These are phyloP conservation scores for Saccopteryx bilineata DNA, from an alignment of 2,113 vertebrate species.

Conservation along the genomic window DNA sequence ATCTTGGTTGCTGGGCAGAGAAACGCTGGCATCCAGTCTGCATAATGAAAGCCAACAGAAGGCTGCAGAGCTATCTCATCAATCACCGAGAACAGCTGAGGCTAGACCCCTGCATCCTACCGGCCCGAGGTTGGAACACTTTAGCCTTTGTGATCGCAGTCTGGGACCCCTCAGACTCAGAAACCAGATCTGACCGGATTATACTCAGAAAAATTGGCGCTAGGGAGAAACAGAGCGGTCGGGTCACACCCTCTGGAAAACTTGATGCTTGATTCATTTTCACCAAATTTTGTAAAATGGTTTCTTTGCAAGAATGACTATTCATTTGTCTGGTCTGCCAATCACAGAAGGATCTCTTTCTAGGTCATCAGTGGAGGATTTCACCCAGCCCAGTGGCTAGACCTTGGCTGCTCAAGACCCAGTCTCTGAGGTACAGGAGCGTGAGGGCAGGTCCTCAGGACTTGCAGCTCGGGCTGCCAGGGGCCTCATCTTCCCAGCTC, in stretches of 20 bases:
- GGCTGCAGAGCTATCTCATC: not conserved
- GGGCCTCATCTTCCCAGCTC: not conserved
- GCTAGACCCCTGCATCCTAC: not conserved
- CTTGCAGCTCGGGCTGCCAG: rapidly evolving
- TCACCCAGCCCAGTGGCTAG: not conserved
- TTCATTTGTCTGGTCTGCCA: conserved; percentile 1
- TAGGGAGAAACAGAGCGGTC: not conserved
- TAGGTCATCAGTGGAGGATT: not conserved
- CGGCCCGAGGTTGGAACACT: not conserved
- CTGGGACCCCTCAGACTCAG: not conserved
- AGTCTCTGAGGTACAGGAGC: not conserved
- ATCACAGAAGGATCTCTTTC: not conserved
- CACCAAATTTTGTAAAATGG: not conserved
- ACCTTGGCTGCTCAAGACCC: not conserved
- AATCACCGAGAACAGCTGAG: not conserved
- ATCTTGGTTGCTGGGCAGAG: not conserved
- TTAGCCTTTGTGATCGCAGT: not conserved
- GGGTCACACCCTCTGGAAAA: conserved; percentile 43
- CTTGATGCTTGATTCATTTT: not conserved
- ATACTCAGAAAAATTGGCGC: not conserved
- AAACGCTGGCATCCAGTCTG: not conserved
- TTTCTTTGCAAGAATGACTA: not conserved
- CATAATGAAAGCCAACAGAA: not conserved
- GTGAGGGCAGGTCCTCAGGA: not conserved
- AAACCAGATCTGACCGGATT: conserved; percentile 1